Base-by-base conservation (phyloP, 2,113 vertebrate species). In the Prolemur simus region DNA sequence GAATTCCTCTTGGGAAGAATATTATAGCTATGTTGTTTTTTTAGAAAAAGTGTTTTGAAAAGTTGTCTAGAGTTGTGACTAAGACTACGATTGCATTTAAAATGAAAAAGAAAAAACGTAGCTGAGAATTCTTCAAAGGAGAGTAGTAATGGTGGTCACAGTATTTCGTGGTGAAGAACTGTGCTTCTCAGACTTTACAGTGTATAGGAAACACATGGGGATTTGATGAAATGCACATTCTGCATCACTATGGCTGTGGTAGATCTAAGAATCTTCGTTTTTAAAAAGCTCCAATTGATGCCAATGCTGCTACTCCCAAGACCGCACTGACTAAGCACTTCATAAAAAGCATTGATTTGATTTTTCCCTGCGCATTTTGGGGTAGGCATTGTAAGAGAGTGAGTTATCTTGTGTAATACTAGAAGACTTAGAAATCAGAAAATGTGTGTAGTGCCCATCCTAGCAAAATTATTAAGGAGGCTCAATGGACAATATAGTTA, bases 1-100 rank as follows among this genome's bases (percentile, higher is more conserved):
- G n/a, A 73, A 94, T 45, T 90, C 5, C 54, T 92, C n/a, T 63
- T 69, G 42, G 27, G 82, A 90, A 94, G 49, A 80, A 49, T 60
- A 86, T 27, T 34, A 34, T 56, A 25, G 27, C 20, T 58, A 20
- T 77, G 14, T 86, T 81, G 11, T 86, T 76, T 39, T 3, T 20
- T 63, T 32, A 49, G 80, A 77, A 56, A 76, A 68, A 52, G n/a
- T 87, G 20, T 60, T 78, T 95, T 80, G n/a, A 21, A 92, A 63
- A 80, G 1, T 58, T 80, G 29, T 49, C 45, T 69, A 42, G 54
- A 87, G 25, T 42, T 73, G 29, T 86, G 63, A 49, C n/a, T 15
- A 56, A 63, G 5, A 58, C 37, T 49, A 6, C 7, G 66, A 64
- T 15, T 49, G 13, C 11, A 47, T 58, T 56, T 74, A 64, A 88